Conservation (phyloP, 2,797 vertebrate genomes). For the Eleutherodactylus coqui region DNA sequence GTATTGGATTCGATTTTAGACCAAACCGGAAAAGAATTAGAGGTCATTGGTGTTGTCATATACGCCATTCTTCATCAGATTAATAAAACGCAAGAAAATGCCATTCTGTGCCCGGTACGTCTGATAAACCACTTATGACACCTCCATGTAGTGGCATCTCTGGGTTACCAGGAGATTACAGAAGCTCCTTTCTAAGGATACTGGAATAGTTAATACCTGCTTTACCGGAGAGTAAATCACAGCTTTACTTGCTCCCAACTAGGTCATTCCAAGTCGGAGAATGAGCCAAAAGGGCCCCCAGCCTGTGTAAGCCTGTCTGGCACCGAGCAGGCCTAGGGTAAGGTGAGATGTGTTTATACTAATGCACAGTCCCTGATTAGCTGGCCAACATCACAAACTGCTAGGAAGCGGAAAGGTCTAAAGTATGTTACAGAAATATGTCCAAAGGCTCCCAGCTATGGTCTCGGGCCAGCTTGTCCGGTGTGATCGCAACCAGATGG, state of each 20-base stretch:
- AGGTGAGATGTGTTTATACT: constrained; percentile 48
- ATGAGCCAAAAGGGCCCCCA: constrained; percentile 26
- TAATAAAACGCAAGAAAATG: too few relatives aligned
- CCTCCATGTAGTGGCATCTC: background rate
- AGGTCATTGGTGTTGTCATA: too few relatives aligned
- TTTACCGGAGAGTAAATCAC: constrained; percentile 55
- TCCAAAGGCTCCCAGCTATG: constrained; percentile 36
- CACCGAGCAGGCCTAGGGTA: background rate
- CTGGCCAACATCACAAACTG: constrained; percentile 9
- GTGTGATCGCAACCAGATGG: constrained; percentile 52
- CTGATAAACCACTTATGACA: constrained; percentile 26
- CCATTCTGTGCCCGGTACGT: too few relatives aligned
- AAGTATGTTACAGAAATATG: constrained; percentile 23
- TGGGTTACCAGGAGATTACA: constrained; percentile 41
- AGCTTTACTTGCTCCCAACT: constrained; percentile 50
- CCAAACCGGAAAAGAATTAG: too few relatives aligned
- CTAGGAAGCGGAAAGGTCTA: constrained; percentile 12
- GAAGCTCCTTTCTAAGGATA: constrained; percentile 42
- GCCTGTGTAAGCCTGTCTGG: constrained; percentile 7
- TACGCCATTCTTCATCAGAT: too few relatives aligned
- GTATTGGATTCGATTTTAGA: too few relatives aligned
- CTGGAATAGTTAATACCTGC: constrained; percentile 57
- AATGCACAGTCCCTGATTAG: constrained; percentile 37
- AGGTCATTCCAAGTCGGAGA: constrained; percentile 47
- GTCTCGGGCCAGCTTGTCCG: background rate